Conservation (phyloP, 37 sponge, comb jelly and placozoan genomes). For the Corticium candelabrum region DNA sequence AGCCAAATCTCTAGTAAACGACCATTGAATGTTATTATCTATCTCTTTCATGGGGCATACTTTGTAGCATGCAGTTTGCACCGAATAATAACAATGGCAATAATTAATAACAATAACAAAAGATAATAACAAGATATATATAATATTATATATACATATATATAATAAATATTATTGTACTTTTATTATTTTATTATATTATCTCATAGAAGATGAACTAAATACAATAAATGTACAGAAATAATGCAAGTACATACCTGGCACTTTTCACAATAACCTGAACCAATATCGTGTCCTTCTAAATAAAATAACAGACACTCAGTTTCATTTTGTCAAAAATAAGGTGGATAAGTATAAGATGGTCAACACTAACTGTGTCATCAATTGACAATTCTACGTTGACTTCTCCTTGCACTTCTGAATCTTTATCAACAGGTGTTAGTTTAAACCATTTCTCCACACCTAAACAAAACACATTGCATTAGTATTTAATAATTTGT, state of each 20-base stretch:
- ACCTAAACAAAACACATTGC: slow-evolving; percentile 24
- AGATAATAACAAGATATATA: too few relatives aligned
- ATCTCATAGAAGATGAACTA: neutral
- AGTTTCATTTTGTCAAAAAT: neutral
- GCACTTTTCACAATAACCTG: neutral
- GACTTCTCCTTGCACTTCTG: slow-evolving; percentile 62
- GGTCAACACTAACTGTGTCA: neutral
- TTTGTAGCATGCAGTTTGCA: too few relatives aligned
- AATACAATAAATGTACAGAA: neutral
- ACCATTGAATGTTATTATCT: too few relatives aligned
- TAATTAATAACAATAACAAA: too few relatives aligned
- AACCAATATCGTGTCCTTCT: neutral
- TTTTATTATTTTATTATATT: too few relatives aligned
- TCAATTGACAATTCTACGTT: slow-evolving; percentile 40
- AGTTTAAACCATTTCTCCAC: slow-evolving; percentile 64
- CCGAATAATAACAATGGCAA: too few relatives aligned
- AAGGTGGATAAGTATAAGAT: neutral
- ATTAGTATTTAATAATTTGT: neutral
- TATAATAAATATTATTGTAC: too few relatives aligned
- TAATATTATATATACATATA: too few relatives aligned
- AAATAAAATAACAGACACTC: neutral
- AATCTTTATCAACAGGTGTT: slow-evolving; percentile 37
- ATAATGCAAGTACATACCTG: neutral
- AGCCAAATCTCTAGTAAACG: slow-evolving; percentile 57
- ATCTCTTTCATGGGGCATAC: too few relatives aligned